These are phyloP conservation scores for Homalodisca vitripennis DNA, from an alignment of 1,140 invertebrate species.

Conservation along the genomic window DNA sequence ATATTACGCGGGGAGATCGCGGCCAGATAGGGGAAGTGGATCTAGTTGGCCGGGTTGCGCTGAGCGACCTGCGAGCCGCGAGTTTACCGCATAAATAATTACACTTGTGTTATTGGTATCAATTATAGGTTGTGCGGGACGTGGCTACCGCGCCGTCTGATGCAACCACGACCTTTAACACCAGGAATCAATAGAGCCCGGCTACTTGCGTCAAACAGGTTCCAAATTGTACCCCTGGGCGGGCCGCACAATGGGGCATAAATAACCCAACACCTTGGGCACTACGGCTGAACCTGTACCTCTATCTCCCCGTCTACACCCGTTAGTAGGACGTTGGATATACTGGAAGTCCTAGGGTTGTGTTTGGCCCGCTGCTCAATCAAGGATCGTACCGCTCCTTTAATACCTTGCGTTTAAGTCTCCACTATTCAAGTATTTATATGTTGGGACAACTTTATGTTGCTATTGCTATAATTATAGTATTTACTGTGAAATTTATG, in stretches of 20 bases:
- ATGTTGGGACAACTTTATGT: too few species aligned
- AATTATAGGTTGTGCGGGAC: conserved; percentile 16
- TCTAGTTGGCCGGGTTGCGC: too few species aligned
- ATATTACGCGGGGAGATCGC: not conserved
- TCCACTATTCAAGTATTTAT: too few species aligned
- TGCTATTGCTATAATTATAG: too few species aligned
- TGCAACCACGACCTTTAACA: conserved; percentile 18
- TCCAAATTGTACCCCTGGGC: not conserved
- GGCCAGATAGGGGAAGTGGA: conserved; percentile 7
- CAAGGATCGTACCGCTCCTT: too few species aligned
- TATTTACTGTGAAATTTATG: too few species aligned
- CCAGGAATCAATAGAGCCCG: conserved; percentile 17
- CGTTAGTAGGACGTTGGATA: too few species aligned
- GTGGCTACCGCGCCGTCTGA: conserved; percentile 2
- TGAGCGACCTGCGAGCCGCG: too few species aligned
- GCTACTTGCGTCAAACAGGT: conserved; percentile 11
- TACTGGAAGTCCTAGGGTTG: too few species aligned
- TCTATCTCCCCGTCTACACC: too few species aligned
- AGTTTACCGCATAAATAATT: conserved; percentile 18
- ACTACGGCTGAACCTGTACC: not conserved
- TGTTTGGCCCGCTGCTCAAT: too few species aligned
- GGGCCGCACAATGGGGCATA: conserved; percentile 17
- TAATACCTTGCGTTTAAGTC: too few species aligned
- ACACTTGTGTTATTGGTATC: conserved; percentile 17
- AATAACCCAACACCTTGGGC: not conserved